Evolutionary conservation across 2,888 invertebrate genomes (phyloP), one percentile per base, ranked within the genome.

Genomic region (Parascotia fuliginaria): DNA sequence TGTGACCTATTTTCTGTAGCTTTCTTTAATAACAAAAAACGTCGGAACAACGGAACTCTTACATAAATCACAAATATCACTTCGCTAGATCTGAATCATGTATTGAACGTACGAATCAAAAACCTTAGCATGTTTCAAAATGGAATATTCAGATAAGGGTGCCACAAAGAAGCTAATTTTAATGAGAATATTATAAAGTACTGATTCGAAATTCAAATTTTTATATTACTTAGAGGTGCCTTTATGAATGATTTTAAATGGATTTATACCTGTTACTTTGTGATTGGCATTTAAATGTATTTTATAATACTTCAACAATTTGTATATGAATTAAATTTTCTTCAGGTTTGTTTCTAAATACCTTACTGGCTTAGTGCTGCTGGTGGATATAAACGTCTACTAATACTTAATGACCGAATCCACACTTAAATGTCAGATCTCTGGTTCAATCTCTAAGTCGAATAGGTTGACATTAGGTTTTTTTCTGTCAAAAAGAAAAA

Each of bases 191-290:
- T 64, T 64, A 65, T 48, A 57, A 65, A 53, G 63, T 63, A 53
- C 45, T 40, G 56, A 75, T 72, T 39, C 11, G 69, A 74, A 70
- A 65, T 75, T 71, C 65, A 67, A 74, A 70, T 73, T 67, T 60
- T 61, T 55, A 57, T 58, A 50, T 54, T 22, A 9, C 22, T 12
- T 9, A 53, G 42, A 55, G 46, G 51, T 59, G 49, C 53, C 38
- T 56, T 60, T 55, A 39, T 53, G 55, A 66, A 60, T 60, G 55
- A 65, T 60, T 67, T 19, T 42, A 31, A 55, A 70, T 58, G 33
- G 34, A 46, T 56, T 54, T 28, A 46, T 45, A 24, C 15, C 15
- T 36, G 15, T 50, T 11, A 15, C 31, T 42, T 16, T 29, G 19
- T 19, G 19, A 2, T 19, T 5, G 2, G 19, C 19, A 19, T 19